Conservation (phyloP, 2,797 vertebrate genomes). For the Chaenodraco wilsoni region DNA sequence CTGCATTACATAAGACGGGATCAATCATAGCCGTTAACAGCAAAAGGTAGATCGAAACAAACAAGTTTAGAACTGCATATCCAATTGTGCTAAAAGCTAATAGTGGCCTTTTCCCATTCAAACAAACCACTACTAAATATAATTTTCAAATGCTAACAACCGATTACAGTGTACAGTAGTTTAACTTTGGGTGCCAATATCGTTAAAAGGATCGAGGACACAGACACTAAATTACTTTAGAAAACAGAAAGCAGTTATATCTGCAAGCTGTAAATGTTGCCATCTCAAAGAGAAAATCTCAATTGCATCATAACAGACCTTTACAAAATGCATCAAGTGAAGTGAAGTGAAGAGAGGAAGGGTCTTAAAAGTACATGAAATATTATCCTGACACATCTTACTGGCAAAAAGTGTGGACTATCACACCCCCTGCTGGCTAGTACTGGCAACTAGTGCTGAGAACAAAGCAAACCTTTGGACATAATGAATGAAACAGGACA, state of each 20-base stretch:
- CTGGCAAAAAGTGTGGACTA: slow-evolving; percentile 5
- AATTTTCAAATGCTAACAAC: background rate
- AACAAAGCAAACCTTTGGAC: background rate
- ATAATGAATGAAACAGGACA: background rate
- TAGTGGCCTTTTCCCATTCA: background rate
- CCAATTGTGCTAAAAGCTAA: background rate
- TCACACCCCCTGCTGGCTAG: slow-evolving; percentile 49
- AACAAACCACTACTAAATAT: background rate
- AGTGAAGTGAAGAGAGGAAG: no score
- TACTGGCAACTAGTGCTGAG: slow-evolving; percentile 9
- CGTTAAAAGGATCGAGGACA: background rate
- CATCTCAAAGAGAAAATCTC: background rate
- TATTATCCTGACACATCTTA: background rate
- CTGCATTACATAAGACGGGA: slow-evolving; percentile 70
- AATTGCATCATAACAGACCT: background rate
- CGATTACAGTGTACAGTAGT: no score
- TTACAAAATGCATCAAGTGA: background rate
- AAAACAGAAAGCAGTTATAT: no score
- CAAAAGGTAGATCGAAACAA: background rate
- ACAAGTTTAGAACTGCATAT: background rate
- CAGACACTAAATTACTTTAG: background rate
- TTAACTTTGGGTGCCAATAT: background rate
- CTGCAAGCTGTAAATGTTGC: background rate
- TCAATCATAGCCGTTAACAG: background rate
- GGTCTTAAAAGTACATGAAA: background rate